Evolutionary conservation across 1,140 invertebrate genomes (phyloP), one percentile per base, ranked within the genome.

Genomic region (Drosophila mayri): DNA sequence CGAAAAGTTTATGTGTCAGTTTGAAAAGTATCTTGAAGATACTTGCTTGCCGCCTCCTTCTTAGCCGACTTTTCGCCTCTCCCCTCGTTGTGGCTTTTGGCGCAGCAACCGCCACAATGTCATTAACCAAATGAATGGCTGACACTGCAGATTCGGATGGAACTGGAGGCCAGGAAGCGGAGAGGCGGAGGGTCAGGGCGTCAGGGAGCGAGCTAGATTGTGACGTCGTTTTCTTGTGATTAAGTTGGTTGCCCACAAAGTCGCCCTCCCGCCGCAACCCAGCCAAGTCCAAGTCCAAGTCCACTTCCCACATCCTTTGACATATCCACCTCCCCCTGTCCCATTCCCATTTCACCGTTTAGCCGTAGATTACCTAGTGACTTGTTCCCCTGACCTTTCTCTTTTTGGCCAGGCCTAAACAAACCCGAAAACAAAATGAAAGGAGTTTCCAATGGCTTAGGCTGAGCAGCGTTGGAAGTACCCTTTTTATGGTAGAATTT

Each of bases 121-220:
- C 84, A 87, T 87, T 87, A 87, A 90, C 80, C 85, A 87, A 87
- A 87, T 87, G 84, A 87, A 87, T 87, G 84, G 84, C 84, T 87
- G 84, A 87, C 84, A 82, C 68, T 87, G 84, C 84, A 88, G 84
- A 84, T 88, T 90, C 76, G 50, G 72, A 72, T 60, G 43, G 35
- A 38, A 54, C 30, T 74, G 61, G 44, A 44, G 38, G 28, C 28
- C 22, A 47, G 16, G 38, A n/a, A 35, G 49, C 7, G 22, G 46
- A 22, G 44, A 1, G 22, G 8, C 9, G 1, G 1, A n/a, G n/a
- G 41, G 41, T 8, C n/a, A 20, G 25, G 25, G 63, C 10, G 16
- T n/a, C 28, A 10, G 5, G 14, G 49, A 32, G 40, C 25, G 12
- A 40, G 67, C 37, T 38, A 40, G 54, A 59, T 57, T 66, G 54